A percentile compares a stretch with the other conserved stretches of the same genome.
Evolutionary conservation across 2,797 vertebrate genomes (phyloP).

Genomic region (Threskiornis aethiopicus): DNA sequence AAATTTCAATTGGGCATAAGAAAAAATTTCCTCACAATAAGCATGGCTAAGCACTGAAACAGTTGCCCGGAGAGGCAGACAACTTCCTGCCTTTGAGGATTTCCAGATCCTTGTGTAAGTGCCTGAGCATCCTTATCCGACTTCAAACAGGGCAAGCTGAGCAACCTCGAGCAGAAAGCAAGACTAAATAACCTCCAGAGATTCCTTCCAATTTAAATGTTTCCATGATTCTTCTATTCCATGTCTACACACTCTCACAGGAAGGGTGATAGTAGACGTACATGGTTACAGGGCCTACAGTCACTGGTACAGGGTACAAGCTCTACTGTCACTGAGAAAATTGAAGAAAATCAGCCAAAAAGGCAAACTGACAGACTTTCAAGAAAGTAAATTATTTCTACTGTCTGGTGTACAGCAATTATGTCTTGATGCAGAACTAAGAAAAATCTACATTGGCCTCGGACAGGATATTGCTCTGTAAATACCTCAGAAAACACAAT

Average conservation of each 20-base stretch:
- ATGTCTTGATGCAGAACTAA: neutral
- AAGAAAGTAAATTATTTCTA: neutral
- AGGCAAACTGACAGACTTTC: neutral
- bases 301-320: neutral
- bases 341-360: neutral
- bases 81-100: neutral
- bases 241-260: neutral
- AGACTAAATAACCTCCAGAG: neutral
- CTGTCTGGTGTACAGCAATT: neutral
- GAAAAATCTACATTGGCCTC: neutral
- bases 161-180: neutral
- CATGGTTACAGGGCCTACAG: neutral
- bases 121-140: neutral
- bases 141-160: neutral
- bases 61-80: neutral
- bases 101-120: neutral
- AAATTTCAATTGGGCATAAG: neutral
- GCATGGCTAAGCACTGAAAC: neutral
- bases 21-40: neutral
- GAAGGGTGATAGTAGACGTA: neutral
- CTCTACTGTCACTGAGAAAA: neutral
- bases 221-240: neutral
- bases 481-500: neutral
- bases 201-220: neutral
- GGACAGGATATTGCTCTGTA: neutral